A percentile compares a stretch with the other conserved stretches of the same genome.
These are phyloP conservation scores for Clavelina lepadiformis DNA, from an alignment of 23 tunicate species.

Conservation along the genomic window DNA sequence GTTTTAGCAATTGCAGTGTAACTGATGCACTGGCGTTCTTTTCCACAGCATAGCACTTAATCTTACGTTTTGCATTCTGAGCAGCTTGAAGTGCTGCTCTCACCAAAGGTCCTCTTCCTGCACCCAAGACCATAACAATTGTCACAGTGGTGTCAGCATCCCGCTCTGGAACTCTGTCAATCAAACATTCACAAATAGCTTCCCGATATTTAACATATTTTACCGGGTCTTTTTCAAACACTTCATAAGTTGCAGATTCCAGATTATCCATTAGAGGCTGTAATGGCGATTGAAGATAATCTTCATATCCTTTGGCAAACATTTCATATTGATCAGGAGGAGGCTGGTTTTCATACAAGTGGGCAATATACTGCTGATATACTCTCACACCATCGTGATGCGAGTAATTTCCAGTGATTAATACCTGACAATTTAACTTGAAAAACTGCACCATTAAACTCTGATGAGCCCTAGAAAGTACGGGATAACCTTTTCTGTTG, in stretches of 20 bases:
- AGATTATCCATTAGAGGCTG: constrained; percentile 98
- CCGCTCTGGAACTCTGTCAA: constrained; percentile 9
- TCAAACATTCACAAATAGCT: constrained; percentile 55
- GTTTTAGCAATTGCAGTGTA: constrained; percentile 44
- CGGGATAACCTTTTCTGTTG: constrained; percentile 93
- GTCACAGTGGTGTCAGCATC: constrained; percentile 1
- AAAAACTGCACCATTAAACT: constrained; percentile 44
- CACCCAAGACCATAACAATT: constrained; percentile 90
- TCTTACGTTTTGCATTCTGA: constrained; percentile 26
- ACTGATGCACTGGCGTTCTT: constrained; percentile 86
- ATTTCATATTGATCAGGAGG: constrained; percentile 57
- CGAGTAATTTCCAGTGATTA: constrained; percentile 32
- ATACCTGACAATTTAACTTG: constrained; percentile 58
- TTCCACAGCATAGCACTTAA: constrained; percentile 92
- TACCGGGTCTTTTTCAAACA: constrained; percentile 97
- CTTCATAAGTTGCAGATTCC: constrained; percentile 96
- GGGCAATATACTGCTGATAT: constrained; percentile 62
- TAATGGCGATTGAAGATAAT: constrained; percentile 86
- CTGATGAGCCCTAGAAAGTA: constrained; percentile 82
- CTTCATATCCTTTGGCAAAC: constrained; percentile 80
- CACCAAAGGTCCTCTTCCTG: constrained; percentile 96
- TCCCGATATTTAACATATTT: constrained; percentile 71
- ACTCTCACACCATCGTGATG: constrained; percentile 29
- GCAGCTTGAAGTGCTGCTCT: constrained; percentile 78
- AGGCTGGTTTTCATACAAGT: constrained; percentile 45